Evolutionary conservation across 2,113 vertebrate genomes (phyloP).

Genomic region (Mystacornis crossleyi): DNA sequence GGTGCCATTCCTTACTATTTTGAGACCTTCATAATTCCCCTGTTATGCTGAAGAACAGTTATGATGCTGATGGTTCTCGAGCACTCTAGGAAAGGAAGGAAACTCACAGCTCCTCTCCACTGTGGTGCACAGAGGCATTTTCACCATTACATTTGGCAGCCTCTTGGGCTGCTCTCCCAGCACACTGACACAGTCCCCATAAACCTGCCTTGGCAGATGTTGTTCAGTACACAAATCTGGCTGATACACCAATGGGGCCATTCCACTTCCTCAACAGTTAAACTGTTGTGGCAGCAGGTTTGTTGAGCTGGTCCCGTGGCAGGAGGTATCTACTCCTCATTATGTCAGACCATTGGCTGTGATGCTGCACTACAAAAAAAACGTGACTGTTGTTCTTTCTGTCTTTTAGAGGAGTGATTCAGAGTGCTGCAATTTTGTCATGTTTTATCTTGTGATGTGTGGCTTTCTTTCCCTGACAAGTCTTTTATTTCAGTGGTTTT

Average conservation of each 20-base stretch:
- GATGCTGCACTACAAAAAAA: neutral
- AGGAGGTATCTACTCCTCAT: neutral
- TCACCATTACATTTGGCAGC: neutral
- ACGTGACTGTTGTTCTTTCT: neutral
- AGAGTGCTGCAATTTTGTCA: neutral
- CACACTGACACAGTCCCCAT: neutral
- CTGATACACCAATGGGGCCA: neutral
- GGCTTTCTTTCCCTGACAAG: neutral
- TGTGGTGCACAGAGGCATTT: neutral
- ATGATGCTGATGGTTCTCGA: neutral
- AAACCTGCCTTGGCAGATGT: neutral
- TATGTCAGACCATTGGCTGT: neutral
- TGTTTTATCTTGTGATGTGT: neutral
- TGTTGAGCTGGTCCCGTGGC: neutral
- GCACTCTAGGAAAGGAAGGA: neutral
- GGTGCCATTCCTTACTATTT: neutral
- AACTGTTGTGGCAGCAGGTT: neutral
- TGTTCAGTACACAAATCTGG: neutral
- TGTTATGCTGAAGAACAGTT: neutral
- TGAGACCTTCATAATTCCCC: neutral
- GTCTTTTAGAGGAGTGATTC: neutral
- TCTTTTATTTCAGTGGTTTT: neutral
- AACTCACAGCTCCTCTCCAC: neutral
- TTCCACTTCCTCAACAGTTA: neutral
- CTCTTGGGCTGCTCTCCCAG: neutral